These are phyloP conservation scores for Chaetophractus vellerosus DNA, from an alignment of 2,797 vertebrate species.

Conservation along the genomic window DNA sequence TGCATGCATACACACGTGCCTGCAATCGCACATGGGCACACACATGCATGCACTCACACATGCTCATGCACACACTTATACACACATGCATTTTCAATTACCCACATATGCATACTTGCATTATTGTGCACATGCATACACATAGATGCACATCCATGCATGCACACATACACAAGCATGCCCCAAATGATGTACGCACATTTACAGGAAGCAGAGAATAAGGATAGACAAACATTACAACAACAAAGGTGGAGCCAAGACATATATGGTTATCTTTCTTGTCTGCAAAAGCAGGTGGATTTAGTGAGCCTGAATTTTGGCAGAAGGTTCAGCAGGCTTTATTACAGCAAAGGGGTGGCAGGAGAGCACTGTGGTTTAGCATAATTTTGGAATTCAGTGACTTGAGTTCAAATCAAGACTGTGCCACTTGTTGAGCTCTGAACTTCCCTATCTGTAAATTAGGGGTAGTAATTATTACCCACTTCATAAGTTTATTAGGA, in stretches of 20 bases:
- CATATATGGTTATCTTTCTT: slow-evolving; percentile 33
- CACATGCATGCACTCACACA: no score
- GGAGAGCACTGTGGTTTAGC: background rate
- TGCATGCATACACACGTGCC: background rate
- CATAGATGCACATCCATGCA: background rate
- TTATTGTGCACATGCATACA: background rate
- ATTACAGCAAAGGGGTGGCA: background rate
- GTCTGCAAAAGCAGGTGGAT: slow-evolving; percentile 38
- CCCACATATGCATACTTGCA: background rate
- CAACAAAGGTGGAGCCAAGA: background rate
- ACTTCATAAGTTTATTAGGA: slow-evolving; percentile 33
- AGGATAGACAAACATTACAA: slow-evolving; percentile 41
- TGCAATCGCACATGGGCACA: background rate
- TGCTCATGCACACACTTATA: no score
- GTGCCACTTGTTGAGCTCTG: slow-evolving; percentile 3
- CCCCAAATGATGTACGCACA: background rate
- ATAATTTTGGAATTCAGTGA: slow-evolving; percentile 30
- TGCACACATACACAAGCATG: background rate
- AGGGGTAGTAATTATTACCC: slow-evolving; percentile 19
- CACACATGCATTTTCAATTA: background rate
- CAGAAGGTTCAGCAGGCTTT: background rate
- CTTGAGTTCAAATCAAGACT: slow-evolving; percentile 13
- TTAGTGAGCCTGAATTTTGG: slow-evolving; percentile 43
- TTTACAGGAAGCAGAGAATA: slow-evolving; percentile 35
- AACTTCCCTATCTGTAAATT: slow-evolving; percentile 42